phyloP scores from a whole-genome alignment of 2,888 invertebrate species.

The Agriopis leucophaearia region DNA sequence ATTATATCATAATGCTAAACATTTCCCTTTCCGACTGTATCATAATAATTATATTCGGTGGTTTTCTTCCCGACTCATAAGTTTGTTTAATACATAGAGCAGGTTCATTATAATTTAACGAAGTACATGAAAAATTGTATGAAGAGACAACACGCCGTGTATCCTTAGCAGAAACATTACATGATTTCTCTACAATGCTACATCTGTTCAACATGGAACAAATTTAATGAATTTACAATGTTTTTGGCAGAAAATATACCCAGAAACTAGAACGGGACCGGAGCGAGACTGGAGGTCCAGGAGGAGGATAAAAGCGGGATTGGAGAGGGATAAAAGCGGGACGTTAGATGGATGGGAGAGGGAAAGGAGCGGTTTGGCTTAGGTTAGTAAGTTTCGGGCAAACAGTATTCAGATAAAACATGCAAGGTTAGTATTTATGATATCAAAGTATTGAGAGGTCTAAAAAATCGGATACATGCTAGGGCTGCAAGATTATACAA shows the following conservation, averaged over 20 bases:
- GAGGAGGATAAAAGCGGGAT: neutral
- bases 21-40: neutral
- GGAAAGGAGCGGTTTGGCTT: neutral
- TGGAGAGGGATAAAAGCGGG: neutral
- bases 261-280: neutral
- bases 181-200: neutral
- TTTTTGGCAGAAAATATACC: neutral
- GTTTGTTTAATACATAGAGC: neutral
- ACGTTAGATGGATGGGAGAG: neutral
- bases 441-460: too few species aligned
- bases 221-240: slow-evolving; percentile 2
- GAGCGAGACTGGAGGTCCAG: neutral
- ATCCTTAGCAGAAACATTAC: slow-evolving; percentile 8
- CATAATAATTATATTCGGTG: neutral
- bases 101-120: slow-evolving; percentile 14
- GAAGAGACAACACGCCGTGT: slow-evolving; percentile 2
- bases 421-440: too few species aligned
- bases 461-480: too few species aligned
- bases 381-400: neutral
- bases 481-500: too few species aligned
- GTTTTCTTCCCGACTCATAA: neutral
- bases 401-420: neutral
- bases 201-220: slow-evolving; percentile 8
- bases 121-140: slow-evolving; percentile 9
- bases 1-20: neutral